phyloP scores from a whole-genome alignment of 2,113 vertebrate genomes.

The Pongo abelii region DNA sequence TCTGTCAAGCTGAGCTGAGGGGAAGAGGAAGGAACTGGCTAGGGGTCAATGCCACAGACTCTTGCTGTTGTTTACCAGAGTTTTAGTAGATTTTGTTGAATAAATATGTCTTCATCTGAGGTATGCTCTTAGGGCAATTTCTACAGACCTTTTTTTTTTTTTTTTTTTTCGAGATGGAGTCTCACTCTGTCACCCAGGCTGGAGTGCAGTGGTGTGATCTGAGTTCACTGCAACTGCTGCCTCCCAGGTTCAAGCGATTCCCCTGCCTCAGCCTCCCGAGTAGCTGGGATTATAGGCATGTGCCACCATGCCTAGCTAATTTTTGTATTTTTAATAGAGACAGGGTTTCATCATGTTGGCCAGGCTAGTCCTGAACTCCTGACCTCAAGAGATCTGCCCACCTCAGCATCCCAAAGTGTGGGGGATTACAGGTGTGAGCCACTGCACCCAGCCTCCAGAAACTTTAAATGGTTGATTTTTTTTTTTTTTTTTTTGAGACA shows the following conservation, averaged over 20 bases:
- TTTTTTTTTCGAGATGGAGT: background rate
- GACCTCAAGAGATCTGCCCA: background rate
- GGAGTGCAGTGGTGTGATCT: too few relatives aligned
- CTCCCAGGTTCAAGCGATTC: background rate
- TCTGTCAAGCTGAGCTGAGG: background rate
- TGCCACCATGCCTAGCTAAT: background rate
- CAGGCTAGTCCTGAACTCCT: background rate
- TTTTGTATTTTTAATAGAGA: background rate
- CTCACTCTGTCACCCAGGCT: background rate
- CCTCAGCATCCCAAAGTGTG: background rate
- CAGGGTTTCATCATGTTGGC: background rate
- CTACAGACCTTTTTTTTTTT: background rate
- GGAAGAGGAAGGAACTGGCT: background rate
- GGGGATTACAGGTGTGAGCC: background rate
- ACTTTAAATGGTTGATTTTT: background rate
- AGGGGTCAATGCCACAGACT: background rate
- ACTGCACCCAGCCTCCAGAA: background rate
- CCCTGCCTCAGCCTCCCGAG: background rate
- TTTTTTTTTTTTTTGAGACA: too few relatives aligned
- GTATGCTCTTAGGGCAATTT: background rate
- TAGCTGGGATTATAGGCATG: background rate
- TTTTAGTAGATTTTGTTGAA: constrained; percentile 37
- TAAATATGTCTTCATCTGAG: constrained; percentile 33
- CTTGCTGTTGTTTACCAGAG: background rate
- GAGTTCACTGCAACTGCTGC: background rate